These are phyloP conservation scores for Erinaceus europaeus DNA, from an alignment of 2,113 vertebrate genomes.

Conservation along the genomic window DNA sequence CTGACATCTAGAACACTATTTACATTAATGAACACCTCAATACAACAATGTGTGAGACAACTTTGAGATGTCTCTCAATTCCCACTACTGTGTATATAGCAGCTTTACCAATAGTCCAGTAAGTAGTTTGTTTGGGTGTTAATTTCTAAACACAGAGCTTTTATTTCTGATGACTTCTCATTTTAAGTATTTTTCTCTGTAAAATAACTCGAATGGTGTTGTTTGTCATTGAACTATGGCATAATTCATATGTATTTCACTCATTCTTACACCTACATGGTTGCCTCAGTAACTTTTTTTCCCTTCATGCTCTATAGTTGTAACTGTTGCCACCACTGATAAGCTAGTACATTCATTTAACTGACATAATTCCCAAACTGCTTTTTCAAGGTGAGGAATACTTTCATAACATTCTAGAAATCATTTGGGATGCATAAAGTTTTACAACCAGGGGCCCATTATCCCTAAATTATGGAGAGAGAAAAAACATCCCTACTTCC, in stretches of 20 bases:
- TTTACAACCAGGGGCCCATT: background rate
- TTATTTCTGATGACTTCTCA: background rate
- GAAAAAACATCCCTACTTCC: background rate
- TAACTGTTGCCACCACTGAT: background rate
- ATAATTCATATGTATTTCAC: background rate
- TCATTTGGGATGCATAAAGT: background rate
- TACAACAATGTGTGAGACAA: accelerated
- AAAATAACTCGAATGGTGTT: background rate
- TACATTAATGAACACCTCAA: background rate
- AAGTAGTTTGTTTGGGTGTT: background rate
- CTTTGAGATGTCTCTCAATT: accelerated
- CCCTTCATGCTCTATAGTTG: background rate
- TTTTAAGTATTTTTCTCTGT: background rate
- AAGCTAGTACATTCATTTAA: background rate
- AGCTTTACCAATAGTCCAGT: background rate
- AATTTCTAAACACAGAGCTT: background rate
- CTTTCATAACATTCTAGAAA: background rate
- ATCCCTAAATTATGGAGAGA: background rate
- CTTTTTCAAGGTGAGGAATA: background rate
- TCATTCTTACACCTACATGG: background rate
- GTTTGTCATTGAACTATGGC: background rate
- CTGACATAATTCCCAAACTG: background rate
- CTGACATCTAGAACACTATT: background rate
- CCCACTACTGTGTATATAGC: background rate
- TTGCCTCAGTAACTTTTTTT: background rate